These are phyloP conservation scores for Pammene fasciana DNA, from an alignment of 2,888 invertebrate species.

Conservation along the genomic window DNA sequence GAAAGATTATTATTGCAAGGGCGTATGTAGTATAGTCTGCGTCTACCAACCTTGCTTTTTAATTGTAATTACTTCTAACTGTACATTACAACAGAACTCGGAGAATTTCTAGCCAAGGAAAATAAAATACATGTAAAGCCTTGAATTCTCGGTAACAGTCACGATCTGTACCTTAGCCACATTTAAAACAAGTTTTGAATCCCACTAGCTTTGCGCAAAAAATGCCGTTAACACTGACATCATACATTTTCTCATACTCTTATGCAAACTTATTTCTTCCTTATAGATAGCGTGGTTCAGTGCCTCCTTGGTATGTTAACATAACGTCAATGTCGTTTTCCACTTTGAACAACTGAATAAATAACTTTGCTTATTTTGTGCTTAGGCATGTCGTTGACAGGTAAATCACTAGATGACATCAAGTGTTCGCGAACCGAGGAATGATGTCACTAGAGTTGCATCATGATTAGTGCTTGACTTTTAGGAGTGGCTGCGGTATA, in stretches of 20 bases:
- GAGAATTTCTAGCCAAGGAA: conserved; percentile 11
- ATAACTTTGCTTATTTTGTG: conserved; percentile 20
- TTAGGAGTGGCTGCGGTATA: conserved; percentile 27
- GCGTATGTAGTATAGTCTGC: neutral
- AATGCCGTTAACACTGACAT: conserved; percentile 33
- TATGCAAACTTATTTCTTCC: conserved; percentile 24
- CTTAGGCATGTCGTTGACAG: conserved; percentile 27
- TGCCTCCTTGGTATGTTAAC: conserved; percentile 10
- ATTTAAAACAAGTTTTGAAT: conserved; percentile 25
- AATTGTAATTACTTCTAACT: neutral
- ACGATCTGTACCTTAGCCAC: conserved; percentile 16
- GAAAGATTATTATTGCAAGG: neutral
- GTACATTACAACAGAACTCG: neutral
- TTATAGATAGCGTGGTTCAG: neutral
- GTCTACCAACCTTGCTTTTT: neutral
- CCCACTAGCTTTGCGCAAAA: conserved; percentile 15
- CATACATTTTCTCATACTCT: conserved; percentile 24
- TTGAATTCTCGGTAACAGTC: conserved; percentile 16
- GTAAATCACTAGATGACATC: conserved; percentile 36
- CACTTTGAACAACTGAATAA: conserved; percentile 16
- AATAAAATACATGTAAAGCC: conserved; percentile 1
- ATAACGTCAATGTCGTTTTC: conserved; percentile 5
- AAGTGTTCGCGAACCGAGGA: conserved; percentile 29
- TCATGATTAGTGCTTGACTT: conserved; percentile 34
- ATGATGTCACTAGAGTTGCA: conserved; percentile 35